Percentiles rank a stretch among this genome's conserved stretches.
phyloP scores from a whole-genome alignment of 2,113 vertebrate genomes.

The Xyrauchen texanus region DNA sequence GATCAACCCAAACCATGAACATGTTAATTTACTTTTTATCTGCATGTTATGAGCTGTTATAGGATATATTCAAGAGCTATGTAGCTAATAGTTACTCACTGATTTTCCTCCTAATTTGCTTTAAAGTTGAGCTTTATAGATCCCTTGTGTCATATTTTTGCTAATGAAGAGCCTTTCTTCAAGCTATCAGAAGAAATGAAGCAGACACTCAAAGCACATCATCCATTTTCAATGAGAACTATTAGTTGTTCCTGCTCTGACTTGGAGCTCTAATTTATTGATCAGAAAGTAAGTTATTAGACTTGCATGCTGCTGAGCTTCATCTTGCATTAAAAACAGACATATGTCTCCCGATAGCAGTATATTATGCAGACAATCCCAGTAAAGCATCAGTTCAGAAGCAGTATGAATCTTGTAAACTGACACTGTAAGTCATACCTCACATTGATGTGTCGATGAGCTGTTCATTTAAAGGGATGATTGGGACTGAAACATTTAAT shows the following conservation, averaged over 20 bases:
- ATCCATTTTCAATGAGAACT: neutral
- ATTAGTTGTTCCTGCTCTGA: neutral
- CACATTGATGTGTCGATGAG: neutral
- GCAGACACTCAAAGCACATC: neutral
- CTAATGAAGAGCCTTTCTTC: neutral
- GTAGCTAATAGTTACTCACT: neutral
- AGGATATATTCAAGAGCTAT: neutral
- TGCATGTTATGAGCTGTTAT: neutral
- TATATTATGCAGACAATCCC: neutral
- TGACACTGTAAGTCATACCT: neutral
- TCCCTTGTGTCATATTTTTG: neutral
- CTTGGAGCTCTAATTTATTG: conserved; percentile 5
- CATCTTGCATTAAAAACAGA: neutral
- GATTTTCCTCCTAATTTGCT: neutral
- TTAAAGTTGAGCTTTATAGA: neutral
- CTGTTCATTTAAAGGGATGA: no score
- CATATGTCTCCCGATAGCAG: neutral
- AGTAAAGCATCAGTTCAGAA: neutral
- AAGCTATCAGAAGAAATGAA: neutral
- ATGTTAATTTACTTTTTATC: neutral
- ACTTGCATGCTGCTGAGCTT: neutral
- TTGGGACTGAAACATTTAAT: neutral
- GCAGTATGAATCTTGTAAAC: neutral
- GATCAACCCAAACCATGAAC: no score
- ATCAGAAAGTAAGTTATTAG: neutral